Conservation (phyloP, 2,888 invertebrate genomes). For the Ramazzottius varieornatus region DNA sequence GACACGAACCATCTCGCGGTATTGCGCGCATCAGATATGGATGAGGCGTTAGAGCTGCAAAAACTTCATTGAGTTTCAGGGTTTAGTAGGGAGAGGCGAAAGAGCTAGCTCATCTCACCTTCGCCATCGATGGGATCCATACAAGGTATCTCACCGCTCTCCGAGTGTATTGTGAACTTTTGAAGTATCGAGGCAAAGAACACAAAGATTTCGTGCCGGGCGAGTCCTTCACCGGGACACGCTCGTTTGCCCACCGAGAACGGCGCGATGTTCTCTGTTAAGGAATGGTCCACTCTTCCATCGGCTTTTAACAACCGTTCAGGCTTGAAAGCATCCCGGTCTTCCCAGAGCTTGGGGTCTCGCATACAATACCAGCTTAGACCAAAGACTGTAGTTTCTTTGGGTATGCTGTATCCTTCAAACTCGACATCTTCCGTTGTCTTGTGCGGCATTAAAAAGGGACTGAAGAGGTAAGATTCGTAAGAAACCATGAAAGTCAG, state of each 20-base stretch:
- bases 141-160: neutral
- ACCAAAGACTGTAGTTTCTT: conserved; percentile 2
- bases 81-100: too few species aligned
- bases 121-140: neutral
- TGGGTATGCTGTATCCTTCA: neutral
- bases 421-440: neutral
- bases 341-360: neutral
- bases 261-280: neutral
- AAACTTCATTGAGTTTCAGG: too few species aligned
- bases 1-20: too few species aligned
- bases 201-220: neutral
- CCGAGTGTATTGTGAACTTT: neutral
- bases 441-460: neutral
- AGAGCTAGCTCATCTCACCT: too few species aligned
- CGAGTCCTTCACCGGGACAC: neutral
- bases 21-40: neutral
- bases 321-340: neutral
- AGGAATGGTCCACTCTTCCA: neutral
- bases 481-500: too few species aligned
- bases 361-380: neutral
- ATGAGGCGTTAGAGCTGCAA: neutral
- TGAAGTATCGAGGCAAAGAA: neutral
- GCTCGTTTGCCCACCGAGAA: conserved; percentile 1
- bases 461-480: too few species aligned
- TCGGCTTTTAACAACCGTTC: neutral